Evolutionary conservation across 2,113 vertebrate species (phyloP).

Genomic region (Nasalis larvatus): DNA sequence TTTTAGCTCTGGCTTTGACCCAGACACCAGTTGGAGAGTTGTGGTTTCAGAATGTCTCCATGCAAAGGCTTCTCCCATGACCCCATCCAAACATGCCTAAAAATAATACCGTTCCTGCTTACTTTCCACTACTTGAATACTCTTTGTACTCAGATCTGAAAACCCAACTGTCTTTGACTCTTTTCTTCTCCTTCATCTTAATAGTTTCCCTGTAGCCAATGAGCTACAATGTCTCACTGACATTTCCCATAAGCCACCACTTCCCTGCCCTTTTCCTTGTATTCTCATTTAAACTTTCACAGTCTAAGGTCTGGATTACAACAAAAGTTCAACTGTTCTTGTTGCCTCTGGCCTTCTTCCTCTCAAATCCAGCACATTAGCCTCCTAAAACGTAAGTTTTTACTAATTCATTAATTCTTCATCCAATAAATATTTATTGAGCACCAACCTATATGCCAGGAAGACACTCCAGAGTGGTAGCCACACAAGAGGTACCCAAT

Average conservation of each 20-base stretch:
- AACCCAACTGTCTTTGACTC: background rate
- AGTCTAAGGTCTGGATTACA: background rate
- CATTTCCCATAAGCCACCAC: background rate
- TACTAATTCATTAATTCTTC: background rate
- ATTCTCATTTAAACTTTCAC: background rate
- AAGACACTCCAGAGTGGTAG: background rate
- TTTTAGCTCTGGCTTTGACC: background rate
- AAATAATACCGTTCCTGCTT: background rate
- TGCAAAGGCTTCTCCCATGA: background rate
- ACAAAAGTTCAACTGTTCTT: background rate
- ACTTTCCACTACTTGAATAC: fast-evolving
- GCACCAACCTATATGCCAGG: background rate
- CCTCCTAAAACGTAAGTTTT: background rate
- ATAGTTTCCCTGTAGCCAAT: too few relatives aligned
- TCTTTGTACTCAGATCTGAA: background rate
- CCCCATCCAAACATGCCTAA: background rate
- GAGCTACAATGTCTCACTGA: background rate
- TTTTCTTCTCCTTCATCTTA: background rate
- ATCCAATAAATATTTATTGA: background rate
- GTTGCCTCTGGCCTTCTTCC: background rate
- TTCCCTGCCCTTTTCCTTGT: background rate
- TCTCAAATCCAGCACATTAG: background rate
- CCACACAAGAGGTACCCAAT: background rate
- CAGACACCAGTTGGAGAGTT: background rate
- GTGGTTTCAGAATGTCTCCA: background rate